phyloP scores from a whole-genome alignment of 2,888 invertebrate species.

The Rosalia funebris region DNA sequence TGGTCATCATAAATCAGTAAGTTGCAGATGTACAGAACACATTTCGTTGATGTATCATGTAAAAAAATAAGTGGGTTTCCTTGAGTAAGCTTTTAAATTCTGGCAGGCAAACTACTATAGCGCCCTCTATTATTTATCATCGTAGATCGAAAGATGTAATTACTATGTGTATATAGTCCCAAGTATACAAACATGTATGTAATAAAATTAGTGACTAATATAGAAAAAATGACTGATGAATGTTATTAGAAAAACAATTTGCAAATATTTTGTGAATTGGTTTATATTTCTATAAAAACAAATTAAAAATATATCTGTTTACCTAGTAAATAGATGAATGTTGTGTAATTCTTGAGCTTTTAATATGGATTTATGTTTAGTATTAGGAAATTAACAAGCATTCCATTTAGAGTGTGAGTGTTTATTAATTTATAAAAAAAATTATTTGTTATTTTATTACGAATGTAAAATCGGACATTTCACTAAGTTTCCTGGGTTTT shows the following conservation, averaged over 20 bases:
- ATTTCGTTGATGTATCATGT: no score
- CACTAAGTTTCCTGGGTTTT: conserved; percentile 24
- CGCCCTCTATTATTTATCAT: not conserved
- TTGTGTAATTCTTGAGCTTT: conserved; percentile 50
- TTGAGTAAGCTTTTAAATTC: no score
- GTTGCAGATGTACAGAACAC: no score
- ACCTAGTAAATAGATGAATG: conserved; percentile 50
- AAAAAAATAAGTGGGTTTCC: no score
- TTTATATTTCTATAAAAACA: conserved; percentile 52
- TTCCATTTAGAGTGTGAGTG: conserved; percentile 23
- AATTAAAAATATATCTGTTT: conserved; percentile 46
- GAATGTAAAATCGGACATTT: conserved; percentile 11
- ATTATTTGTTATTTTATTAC: conserved; percentile 27
- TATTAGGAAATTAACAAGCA: conserved; percentile 32
- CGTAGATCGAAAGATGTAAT: conserved; percentile 12
- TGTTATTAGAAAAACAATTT: conserved; percentile 52
- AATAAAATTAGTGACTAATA: conserved; percentile 30
- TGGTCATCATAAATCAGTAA: no score
- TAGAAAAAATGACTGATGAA: conserved; percentile 54
- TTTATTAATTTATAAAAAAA: conserved; percentile 23
- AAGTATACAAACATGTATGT: conserved; percentile 36
- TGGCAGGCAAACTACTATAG: not conserved
- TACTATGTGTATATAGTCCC: conserved; percentile 45
- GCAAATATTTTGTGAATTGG: conserved; percentile 56
- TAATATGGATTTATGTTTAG: conserved; percentile 47